A percentile compares a stretch with the other conserved stretches of the same genome.
These are phyloP conservation scores for Girardia tigrina DNA, from an alignment of 2,888 invertebrate genomes.

Conservation along the genomic window DNA sequence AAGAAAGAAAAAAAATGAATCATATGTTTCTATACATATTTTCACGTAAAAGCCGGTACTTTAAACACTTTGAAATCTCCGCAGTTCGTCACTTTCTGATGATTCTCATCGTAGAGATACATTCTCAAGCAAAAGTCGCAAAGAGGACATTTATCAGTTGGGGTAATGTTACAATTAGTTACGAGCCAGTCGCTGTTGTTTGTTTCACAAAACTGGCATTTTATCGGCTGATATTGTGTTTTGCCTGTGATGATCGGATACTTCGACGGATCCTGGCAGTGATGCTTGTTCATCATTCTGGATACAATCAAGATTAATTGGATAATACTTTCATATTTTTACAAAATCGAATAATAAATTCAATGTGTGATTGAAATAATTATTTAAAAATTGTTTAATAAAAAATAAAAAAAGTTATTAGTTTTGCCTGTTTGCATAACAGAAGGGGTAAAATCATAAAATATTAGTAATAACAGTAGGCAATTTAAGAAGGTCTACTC, in stretches of 20 bases:
- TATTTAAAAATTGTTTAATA: no score
- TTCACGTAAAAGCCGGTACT: background rate
- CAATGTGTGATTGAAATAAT: no score
- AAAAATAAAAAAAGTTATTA: no score
- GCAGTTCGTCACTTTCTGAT: background rate
- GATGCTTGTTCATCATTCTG: slow-evolving; percentile 6
- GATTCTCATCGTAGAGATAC: slow-evolving; percentile 2
- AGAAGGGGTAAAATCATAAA: no score
- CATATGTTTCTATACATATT: background rate
- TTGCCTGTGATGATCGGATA: slow-evolving; percentile 28
- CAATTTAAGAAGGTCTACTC: no score
- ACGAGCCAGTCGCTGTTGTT: background rate
- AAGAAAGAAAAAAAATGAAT: no score
- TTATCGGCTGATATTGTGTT: background rate
- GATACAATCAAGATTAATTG: no score
- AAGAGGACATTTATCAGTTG: background rate
- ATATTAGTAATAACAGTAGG: no score
- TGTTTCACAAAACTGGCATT: background rate
- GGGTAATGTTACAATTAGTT: background rate
- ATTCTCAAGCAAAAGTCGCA: slow-evolving; percentile 27
- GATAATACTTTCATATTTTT: no score
- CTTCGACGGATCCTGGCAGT: background rate
- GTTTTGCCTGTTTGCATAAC: no score
- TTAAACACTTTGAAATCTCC: background rate
- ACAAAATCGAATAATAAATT: no score